Evolutionary conservation across 92 coral and sea anemone species (phyloP).

Genomic region (Zoanthus solanderi): DNA sequence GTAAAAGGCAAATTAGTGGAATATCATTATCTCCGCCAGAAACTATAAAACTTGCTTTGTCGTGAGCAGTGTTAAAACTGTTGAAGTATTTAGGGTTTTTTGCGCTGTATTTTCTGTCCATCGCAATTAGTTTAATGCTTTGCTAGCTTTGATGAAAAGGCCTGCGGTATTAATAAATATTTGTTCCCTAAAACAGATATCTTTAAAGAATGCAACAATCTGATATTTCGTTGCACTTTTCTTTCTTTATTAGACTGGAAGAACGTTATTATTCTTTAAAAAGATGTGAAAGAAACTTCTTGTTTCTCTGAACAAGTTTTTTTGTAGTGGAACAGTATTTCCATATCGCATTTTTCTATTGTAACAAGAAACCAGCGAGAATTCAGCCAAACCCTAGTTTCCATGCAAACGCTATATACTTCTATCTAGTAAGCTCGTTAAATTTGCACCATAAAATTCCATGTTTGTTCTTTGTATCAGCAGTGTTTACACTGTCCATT

Average conservation of each 20-base stretch:
- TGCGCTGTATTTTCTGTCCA: not conserved
- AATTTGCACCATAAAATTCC: not conserved
- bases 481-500: not conserved
- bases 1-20: not conserved
- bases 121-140: not conserved
- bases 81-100: not conserved
- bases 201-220: not conserved
- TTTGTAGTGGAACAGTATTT: not conserved
- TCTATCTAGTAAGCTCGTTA: not conserved
- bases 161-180: conserved; percentile 5
- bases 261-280: not conserved
- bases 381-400: not conserved
- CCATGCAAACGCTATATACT: no score
- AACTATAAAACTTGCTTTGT: no score
- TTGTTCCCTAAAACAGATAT: not conserved
- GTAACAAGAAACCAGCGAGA: not conserved
- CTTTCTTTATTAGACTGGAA: not conserved
- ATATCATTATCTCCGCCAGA: not conserved
- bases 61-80: not conserved
- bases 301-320: not conserved
- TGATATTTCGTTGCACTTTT: not conserved
- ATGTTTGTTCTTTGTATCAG: conserved; percentile 29
- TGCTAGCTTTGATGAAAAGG: not conserved
- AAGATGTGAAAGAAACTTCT: not conserved
- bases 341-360: not conserved